Base-by-base conservation (phyloP, 2,888 invertebrate genomes). In the Euproctis similis region DNA sequence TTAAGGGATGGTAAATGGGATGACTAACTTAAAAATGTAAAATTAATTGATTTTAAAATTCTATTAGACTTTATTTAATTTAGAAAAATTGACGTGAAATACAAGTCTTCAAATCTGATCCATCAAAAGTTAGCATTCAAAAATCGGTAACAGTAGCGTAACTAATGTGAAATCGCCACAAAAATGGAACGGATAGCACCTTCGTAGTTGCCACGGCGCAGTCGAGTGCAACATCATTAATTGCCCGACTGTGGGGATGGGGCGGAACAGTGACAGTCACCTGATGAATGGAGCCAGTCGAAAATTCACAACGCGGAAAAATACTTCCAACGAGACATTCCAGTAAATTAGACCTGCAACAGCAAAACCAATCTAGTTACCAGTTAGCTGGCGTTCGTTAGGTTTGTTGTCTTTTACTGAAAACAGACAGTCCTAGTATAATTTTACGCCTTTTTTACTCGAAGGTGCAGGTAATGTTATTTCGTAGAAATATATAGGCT, bases 151-250 rank as follows among this genome's bases (percentile, higher is more conserved):
- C 28, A 26, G 33, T 30, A 39, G 39, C 42, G 43, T 43, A 42
- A 49, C 39, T 44, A 29, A 28, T 39, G 23, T 20, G 18, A 13
- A 14, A 42, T 45, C 40, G 40, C 47, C 34, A 45, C 36, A 46
- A 38, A 46, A 49, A 34, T 47, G 37, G 48, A 46, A 45, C 37
- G 42, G n/a, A 52, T 53, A 54, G 59, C n/a, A 53, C 55, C 55
- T 58, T 53, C 53, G 67, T 69, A 71, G 67, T 72, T 70, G 71
- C 59, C 56, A 52, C 55, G 53, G 59, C 57, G 67, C 72, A 74
- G 57, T 59, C 57, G 64, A 66, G 64, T 76, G 74, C 63, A 64
- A 77, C 75, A 75, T 75, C 75, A 70, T 73, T 78, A 78, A 80
- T 80, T 80, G 76, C 71, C 69, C 62, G 62, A 59, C 62, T 59